Evolutionary conservation across 2,113 vertebrate genomes (phyloP).

Genomic region (Tragelaphus scriptus): DNA sequence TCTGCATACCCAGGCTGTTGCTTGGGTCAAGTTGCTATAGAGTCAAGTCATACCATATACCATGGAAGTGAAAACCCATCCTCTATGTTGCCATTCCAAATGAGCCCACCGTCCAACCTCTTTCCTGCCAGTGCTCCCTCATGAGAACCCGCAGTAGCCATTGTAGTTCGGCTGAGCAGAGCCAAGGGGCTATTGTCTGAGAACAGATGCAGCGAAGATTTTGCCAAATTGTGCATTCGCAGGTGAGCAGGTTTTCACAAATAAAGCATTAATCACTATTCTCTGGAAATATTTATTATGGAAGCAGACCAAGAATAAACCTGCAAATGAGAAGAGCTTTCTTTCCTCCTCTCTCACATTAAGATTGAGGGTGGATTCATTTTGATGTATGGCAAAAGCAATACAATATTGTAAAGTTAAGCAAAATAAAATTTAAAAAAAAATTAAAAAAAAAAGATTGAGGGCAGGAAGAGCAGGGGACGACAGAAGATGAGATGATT

Average conservation of each 20-base stretch:
- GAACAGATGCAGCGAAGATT: neutral
- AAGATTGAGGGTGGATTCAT: neutral
- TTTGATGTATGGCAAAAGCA: no score
- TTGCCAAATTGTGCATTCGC: neutral
- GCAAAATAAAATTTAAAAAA: no score
- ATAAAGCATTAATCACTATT: neutral
- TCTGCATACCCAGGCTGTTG: neutral
- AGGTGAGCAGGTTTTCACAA: conserved; percentile 15
- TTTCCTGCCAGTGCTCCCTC: neutral
- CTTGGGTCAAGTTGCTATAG: neutral
- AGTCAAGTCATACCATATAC: neutral
- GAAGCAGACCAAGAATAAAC: neutral
- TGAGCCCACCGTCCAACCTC: neutral
- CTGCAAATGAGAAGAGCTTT: neutral
- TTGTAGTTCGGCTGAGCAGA: neutral
- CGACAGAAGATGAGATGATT: neutral
- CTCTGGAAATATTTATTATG: conserved; percentile 2
- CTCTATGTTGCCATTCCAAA: neutral
- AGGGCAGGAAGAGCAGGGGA: neutral
- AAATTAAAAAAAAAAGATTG: neutral
- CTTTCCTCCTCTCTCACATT: neutral
- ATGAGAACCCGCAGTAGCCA: neutral
- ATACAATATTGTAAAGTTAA: no score
- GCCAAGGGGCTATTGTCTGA: neutral
- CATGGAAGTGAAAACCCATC: neutral